Conservation (phyloP, 2,888 invertebrate species). For the Formica aserva region DNA sequence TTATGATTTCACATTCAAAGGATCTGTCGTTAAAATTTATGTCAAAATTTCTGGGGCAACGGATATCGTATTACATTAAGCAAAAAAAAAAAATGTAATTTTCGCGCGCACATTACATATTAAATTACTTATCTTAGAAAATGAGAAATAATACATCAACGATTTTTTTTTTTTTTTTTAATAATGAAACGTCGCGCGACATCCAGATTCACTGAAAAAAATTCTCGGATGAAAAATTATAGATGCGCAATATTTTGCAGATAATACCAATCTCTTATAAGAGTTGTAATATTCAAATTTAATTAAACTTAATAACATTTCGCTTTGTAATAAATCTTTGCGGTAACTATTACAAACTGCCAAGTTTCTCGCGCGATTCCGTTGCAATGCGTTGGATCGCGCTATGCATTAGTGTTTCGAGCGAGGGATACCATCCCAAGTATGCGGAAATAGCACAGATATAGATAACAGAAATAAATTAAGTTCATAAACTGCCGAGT, state of each 20-base stretch:
- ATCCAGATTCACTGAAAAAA: neutral
- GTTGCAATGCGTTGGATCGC: slow-evolving; percentile 13
- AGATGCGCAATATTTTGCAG: neutral
- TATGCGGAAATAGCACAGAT: slow-evolving; percentile 19
- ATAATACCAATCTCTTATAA: neutral
- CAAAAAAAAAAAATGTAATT: neutral
- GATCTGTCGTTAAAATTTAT: neutral
- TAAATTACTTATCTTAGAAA: neutral
- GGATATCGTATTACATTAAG: too few species aligned
- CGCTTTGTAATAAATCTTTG: slow-evolving; percentile 33
- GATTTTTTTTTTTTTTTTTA: neutral
- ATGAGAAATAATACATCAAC: neutral
- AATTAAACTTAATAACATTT: slow-evolving; percentile 43
- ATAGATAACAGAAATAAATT: slow-evolving; percentile 38
- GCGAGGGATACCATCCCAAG: slow-evolving; percentile 30
- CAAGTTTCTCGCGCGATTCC: slow-evolving; percentile 26
- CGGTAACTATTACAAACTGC: slow-evolving; percentile 37
- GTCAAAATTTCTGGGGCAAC: neutral
- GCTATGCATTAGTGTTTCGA: slow-evolving; percentile 23
- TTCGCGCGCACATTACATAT: neutral
- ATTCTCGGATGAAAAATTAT: neutral
- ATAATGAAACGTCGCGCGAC: neutral
- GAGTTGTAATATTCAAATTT: slow-evolving; percentile 29
- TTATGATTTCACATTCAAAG: neutral
- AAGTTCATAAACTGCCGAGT: slow-evolving; percentile 19